Evolutionary conservation across 2,113 vertebrate species (phyloP), one percentile per base, ranked within the genome.

Genomic region (Percopsis transmontana): DNA sequence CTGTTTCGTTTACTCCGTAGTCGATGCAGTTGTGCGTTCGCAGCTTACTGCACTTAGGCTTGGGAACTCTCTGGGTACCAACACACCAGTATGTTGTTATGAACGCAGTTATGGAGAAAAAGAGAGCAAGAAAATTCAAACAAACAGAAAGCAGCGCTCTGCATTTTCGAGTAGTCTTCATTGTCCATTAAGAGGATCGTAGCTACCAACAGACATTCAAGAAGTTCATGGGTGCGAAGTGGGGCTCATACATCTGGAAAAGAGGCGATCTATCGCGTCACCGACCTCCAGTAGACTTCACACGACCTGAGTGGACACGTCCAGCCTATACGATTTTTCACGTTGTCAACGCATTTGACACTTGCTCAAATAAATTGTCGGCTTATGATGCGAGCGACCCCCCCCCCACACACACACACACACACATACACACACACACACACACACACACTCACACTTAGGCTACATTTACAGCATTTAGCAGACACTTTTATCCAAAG

Each of bases 71-170:
- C 91, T 96, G 95, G 0, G 95, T 96, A 14, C 96, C 96, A 80
- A 95, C 95, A 82, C 96, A 97, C 96, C 96, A 97, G 91, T 97
- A 90, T 38, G 94, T 97, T 39, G 95, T 96, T 23, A 95, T 89
- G 72, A 97, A 97, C 74, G 96, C 95, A 68, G 95, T 97, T 0
- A 90, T 87, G 15, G 91, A 89, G 74, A 92, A 92, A 2, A 91
- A 62, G 14, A 92, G 83, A 15, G 91, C 91, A 45, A 92, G 71
- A 58, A 91, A 86, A 87, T 92, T 92, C 85, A 97, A 85, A 83
- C 88, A 81, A 71, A 96, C 93, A 74, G 96, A 95, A 91, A 95
- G 88, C 61, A 96, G 90, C 72, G 93, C 94, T 92, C 95, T 92
- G 92, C 93, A 95, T 86, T 87, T 93, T 88, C 95, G 91, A 71